phyloP scores from a whole-genome alignment of 2,797 vertebrate species.

The Smutsia gigantea region DNA sequence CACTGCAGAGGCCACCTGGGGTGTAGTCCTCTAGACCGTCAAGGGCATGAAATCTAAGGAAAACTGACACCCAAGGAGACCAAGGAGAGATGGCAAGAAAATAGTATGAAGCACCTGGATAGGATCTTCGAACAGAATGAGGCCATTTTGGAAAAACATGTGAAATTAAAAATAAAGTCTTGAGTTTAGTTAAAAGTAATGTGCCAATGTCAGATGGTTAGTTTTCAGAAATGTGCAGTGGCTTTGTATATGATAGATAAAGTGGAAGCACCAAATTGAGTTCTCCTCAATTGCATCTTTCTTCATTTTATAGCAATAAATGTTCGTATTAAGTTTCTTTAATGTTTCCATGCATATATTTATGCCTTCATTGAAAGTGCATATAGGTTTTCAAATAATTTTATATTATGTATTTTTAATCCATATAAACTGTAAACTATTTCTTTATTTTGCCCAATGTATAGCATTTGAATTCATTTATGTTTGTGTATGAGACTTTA shows the following conservation, averaged over 20 bases:
- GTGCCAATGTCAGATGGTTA: background rate
- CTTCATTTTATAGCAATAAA: background rate
- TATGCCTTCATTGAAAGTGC: background rate
- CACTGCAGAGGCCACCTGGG: no score
- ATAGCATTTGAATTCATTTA: background rate
- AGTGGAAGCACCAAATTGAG: background rate
- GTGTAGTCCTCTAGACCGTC: background rate
- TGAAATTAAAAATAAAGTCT: background rate
- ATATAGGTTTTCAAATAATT: background rate
- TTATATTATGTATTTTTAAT: background rate
- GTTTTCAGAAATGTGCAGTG: background rate
- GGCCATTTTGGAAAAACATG: background rate
- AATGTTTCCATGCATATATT: background rate
- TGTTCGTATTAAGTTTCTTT: background rate
- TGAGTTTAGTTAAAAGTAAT: background rate
- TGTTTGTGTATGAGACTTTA: background rate
- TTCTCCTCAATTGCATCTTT: background rate
- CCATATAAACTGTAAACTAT: background rate
- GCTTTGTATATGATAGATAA: background rate
- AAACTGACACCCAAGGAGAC: background rate
- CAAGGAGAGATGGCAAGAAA: background rate
- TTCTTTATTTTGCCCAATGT: background rate
- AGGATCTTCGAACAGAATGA: background rate
- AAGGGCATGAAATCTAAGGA: background rate
- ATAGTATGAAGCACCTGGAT: background rate